Evolutionary conservation across 1,140 invertebrate genomes (phyloP), one percentile per base, ranked within the genome.

Genomic region (Pogonus chalceus): DNA sequence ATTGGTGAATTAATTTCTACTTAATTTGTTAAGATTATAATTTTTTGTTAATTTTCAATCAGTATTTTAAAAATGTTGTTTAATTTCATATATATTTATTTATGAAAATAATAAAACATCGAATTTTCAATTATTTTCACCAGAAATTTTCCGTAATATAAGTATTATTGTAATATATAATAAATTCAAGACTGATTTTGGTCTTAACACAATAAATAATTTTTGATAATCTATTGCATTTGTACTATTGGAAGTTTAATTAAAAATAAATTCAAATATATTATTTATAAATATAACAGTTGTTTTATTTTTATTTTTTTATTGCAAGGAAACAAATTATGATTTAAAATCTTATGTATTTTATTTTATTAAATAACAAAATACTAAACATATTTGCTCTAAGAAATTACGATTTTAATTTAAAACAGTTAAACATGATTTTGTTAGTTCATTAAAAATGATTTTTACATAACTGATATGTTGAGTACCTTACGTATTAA

Each of bases 311-410:
- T 31, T 14, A 7, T 31, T 31, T 31, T 31, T 31, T 31, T 31
- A 14, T 43, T 12, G 18, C 18, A 43, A 43, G 7, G 18, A 43
- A 12, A 4, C 37, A 43, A 31, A 43, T 16, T 9, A 18, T 43
- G 3, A 12, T 4, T 43, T 10, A 43, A 43, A 43, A 10, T 43
- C 37, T 43, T 16, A 43, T 16, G 37, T 43, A 18, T 10, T 43
- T 43, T 43, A 43, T 43, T 43, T 43, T 16, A 43, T 43, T 16
- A 9, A 43, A 43, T 43, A 43, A 43, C 37, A 43, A 43, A 43
- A 16, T 43, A 43, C 18, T 43, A 10, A 43, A 43, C 37, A 43
- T 7, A 3, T 43, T 43, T 18, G 18, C 37, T 43, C 9, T 16
- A 43, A n/a, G n/a, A n/a, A n/a, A n/a, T n/a, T n/a, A n/a, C n/a